A percentile compares a stretch with the other conserved stretches of the same genome.
phyloP scores from a whole-genome alignment of 1,140 invertebrate species.

The Orius laevigatus region DNA sequence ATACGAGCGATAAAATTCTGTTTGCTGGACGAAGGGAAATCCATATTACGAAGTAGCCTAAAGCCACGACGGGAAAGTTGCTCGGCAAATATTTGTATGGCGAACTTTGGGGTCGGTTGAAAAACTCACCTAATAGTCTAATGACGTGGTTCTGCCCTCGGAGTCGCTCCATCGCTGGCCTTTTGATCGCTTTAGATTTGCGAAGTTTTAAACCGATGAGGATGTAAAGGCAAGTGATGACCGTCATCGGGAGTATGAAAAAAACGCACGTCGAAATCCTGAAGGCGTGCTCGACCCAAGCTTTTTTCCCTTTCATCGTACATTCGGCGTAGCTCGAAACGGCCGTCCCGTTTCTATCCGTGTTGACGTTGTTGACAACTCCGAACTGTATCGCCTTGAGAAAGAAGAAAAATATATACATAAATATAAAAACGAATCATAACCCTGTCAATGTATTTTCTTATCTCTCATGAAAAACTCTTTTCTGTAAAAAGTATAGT shows the following conservation, averaged over 20 bases:
- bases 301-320: constrained; percentile 28
- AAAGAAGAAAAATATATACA: too few relatives aligned
- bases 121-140: constrained; percentile 44
- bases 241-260: constrained; percentile 69
- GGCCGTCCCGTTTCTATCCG: constrained; percentile 17
- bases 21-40: too few relatives aligned
- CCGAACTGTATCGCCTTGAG: constrained; percentile 52
- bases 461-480: too few relatives aligned
- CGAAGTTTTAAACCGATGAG: constrained; percentile 61
- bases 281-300: constrained; percentile 48
- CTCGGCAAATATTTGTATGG: too few relatives aligned
- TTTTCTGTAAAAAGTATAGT: too few relatives aligned
- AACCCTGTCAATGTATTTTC: too few relatives aligned
- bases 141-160: constrained; percentile 39
- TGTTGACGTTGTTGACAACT: constrained; percentile 31
- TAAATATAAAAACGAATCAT: neutral
- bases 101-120: too few relatives aligned
- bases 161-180: constrained; percentile 9
- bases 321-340: constrained; percentile 26
- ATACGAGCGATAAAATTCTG: too few relatives aligned
- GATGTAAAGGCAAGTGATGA: constrained; percentile 71
- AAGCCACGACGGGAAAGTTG: too few relatives aligned
- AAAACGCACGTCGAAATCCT: constrained; percentile 70
- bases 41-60: too few relatives aligned
- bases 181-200: constrained; percentile 36